A percentile compares a stretch with the other conserved stretches of the same genome.
Conservation (phyloP, 2,888 invertebrate genomes). For the Acanthosepion lycidas region DNA sequence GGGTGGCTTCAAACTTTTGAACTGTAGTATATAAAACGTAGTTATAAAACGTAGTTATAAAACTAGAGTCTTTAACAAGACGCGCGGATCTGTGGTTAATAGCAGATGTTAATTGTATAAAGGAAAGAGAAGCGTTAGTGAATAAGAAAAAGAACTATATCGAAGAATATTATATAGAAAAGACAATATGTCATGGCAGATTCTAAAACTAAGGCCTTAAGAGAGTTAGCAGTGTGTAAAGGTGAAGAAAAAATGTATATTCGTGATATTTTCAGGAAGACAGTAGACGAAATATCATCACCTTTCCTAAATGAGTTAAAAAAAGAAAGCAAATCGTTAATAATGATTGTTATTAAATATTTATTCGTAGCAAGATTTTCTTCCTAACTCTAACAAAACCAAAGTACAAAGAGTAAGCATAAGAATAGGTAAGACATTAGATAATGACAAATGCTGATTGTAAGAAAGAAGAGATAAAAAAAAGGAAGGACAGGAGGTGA, state of each 20-base stretch:
- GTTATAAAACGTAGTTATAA: too few species aligned
- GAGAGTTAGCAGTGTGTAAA: not conserved
- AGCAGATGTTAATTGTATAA: too few species aligned
- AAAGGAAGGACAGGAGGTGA: not conserved
- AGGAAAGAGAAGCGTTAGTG: too few species aligned
- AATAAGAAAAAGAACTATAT: too few species aligned
- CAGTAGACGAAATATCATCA: not conserved
- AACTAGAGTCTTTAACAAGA: too few species aligned
- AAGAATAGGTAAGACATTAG: not conserved
- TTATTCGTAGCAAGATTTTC: not conserved
- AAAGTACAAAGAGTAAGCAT: not conserved
- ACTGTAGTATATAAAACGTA: too few species aligned
- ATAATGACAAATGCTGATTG: not conserved
- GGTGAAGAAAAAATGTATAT: not conserved
- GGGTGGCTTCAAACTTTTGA: too few species aligned
- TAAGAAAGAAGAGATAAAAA: too few species aligned
- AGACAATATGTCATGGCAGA: too few species aligned
- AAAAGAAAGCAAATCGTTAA: not conserved
- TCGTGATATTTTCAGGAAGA: not conserved
- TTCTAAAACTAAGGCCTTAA: not conserved
- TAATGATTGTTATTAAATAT: constrained; percentile 4
- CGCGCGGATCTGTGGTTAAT: too few species aligned
- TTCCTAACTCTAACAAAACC: not conserved
- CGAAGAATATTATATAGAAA: too few species aligned
- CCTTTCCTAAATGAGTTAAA: not conserved